Evolutionary conservation across 2,797 vertebrate species (phyloP), one percentile per base, ranked within the genome.

Genomic region (Sebastiscus tertius): DNA sequence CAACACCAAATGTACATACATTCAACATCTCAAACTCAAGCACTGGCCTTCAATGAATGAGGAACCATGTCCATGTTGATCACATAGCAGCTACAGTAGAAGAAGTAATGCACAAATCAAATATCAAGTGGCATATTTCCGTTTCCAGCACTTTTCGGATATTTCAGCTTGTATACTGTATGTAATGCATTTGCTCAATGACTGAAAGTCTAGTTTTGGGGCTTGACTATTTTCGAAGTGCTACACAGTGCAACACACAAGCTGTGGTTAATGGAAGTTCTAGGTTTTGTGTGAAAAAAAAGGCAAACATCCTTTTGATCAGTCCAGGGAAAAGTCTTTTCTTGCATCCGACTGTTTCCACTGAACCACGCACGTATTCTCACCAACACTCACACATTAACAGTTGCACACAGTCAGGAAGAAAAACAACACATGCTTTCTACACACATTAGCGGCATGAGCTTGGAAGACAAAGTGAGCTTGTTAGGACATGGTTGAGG

Each of bases 401-500:
- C 84, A 92, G 81, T 86, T 91, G 72, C 84, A 83, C 85, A 85
- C 86, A 88, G 86, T 91, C 88, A 80, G 85, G 77, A 91, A 87
- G 81, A 85, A 88, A 88, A 89, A 86, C 22, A 82, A 89, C 82
- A 91, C 72, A 80, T 61, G 89, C 75, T 86, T 91, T 86, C 74
- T 78, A 89, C 86, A 85, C 82, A 85, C 72, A 84, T 87, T 84
- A 84, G 89, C 78, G 87, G 77, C 87, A 92, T 94, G 94, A 94
- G 87, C 87, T 94, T 95, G 96, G 96, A 96, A 96, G 96, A 96
- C 96, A 95, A 94, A 90, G 93, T 96, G 94, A 95, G 91, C 91
- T 94, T 94, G 93, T 93, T 91, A 86, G 90, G 91, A 94, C 88
- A 89, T 86, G 89, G 87, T 85, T 86, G 83, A 91, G 83, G 86